phyloP scores from a whole-genome alignment of 1,140 invertebrate species.

The Drosophila aff. region DNA sequence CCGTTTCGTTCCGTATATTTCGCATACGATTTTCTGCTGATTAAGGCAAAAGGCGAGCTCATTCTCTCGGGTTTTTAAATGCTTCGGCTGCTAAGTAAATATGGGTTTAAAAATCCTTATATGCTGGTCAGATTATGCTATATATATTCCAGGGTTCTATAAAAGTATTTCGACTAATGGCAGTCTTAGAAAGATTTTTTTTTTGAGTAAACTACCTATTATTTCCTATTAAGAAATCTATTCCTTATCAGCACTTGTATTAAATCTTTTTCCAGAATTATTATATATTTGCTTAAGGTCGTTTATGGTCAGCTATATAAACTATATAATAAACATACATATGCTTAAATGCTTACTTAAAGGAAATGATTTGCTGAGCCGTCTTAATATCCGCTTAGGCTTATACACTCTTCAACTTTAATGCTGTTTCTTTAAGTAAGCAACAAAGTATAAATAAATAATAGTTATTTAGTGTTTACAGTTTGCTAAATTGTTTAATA shows the following conservation, averaged over 20 bases:
- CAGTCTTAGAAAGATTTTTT: background rate
- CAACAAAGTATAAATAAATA: conserved; percentile 4
- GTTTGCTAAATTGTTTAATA: background rate
- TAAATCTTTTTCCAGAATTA: background rate
- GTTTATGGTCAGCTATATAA: no score
- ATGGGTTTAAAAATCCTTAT: background rate
- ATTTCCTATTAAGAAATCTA: background rate
- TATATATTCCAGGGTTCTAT: background rate
- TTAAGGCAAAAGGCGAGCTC: conserved; percentile 44
- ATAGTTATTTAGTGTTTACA: background rate
- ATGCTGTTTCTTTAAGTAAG: background rate
- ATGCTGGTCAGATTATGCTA: conserved; percentile 1
- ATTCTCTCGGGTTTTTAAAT: background rate
- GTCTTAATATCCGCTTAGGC: background rate
- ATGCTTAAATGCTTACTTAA: background rate
- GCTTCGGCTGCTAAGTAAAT: background rate
- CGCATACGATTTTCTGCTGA: conserved; percentile 54
- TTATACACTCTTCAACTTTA: background rate
- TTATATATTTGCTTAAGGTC: background rate
- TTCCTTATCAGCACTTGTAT: background rate
- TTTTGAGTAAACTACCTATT: background rate
- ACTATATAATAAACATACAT: background rate
- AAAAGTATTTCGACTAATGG: background rate
- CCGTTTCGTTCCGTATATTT: conserved; percentile 22
- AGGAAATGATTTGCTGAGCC: background rate